Base-by-base conservation (phyloP, 2,113 vertebrate genomes). In the Ophthalmolycus amberensis region DNA sequence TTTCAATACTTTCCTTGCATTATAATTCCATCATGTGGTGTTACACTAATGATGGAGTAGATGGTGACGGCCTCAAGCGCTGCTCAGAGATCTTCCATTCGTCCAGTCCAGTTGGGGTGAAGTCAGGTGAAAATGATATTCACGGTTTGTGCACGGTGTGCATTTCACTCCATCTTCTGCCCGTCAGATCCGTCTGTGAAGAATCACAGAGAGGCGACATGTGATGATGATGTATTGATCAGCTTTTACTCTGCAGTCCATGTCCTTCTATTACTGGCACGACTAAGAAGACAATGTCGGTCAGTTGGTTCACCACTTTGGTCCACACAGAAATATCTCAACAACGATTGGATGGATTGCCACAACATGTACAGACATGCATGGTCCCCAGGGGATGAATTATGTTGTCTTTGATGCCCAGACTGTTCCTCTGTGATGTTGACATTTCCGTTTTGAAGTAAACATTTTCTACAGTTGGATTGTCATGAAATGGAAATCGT, bases 1-100 rank as follows among this genome's bases (percentile, higher is more conserved):
- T 79, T 82, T 63, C 64, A 79, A 77, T 20, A 71, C 4, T 42
- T 18, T 56, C 63, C 18, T 71, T 62, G 42, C 64, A 66, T 88
- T 75, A 82, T 59, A 71, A 82, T 81, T 40, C 60, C n/a, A 68
- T 82, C 25, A 79, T 78, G 70, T 75, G 9, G 60, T 58, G 71
- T 79, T 72, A 50, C 86, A 79, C 82, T 71, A 82, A 82, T 68
- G 82, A 69, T 68, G 38, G 62, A 82, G 40, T 44, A 50, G 40
- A 78, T 71, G 58, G 38, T 50, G 44, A 70, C 20, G 72, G 75
- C 75, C 54, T 71, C 40, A 15, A 64, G 75, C 46, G 0, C 32
- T 56, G 70, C 54, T 50, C 46, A 59, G 58, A 27, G 75, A 11
- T 63, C 42, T 64, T 71, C 40, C 60, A 85, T 82, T 81, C 75